A percentile compares a stretch with the other conserved stretches of the same genome.
These are phyloP conservation scores for Esox lucius DNA, from an alignment of 2,797 vertebrate species.

Conservation along the genomic window DNA sequence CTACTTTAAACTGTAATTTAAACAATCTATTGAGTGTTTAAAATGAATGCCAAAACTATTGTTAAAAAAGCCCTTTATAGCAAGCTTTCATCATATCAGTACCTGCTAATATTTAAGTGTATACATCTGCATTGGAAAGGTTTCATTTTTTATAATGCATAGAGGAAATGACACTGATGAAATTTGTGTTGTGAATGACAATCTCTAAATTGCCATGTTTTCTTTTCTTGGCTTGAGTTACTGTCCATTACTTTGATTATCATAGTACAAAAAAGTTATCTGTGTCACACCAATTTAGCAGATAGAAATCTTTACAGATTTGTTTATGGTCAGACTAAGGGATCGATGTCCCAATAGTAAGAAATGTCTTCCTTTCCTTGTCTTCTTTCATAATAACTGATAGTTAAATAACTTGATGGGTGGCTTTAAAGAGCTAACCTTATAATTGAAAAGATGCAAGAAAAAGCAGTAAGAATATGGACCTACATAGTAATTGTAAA, in stretches of 20 bases:
- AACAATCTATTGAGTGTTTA: not conserved
- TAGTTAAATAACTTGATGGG: not conserved
- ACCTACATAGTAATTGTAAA: not conserved
- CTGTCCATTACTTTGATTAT: slow-evolving; percentile 27
- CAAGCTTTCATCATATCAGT: slow-evolving; percentile 23
- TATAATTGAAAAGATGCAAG: not conserved
- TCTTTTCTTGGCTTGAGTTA: slow-evolving; percentile 14
- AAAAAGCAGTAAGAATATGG: not conserved
- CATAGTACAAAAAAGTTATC: slow-evolving; percentile 32
- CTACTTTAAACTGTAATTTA: slow-evolving; percentile 10
- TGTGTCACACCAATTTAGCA: slow-evolving; percentile 14
- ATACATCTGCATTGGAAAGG: slow-evolving; percentile 6
- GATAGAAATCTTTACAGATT: not conserved
- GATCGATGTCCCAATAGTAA: not conserved
- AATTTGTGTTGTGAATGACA: slow-evolving; percentile 25
- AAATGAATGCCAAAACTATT: slow-evolving; percentile 40
- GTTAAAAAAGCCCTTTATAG: slow-evolving; percentile 14
- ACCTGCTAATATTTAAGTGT: slow-evolving; percentile 30
- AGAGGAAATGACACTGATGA: slow-evolving; percentile 13
- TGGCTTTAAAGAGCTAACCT: not conserved
- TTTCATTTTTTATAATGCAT: slow-evolving; percentile 13
- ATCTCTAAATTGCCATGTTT: slow-evolving; percentile 15
- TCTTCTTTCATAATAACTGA: not conserved
- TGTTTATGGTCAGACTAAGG: not conserved
- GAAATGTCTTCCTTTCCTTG: not conserved